Evolutionary conservation across 2,797 vertebrate species (phyloP), one percentile per base, ranked within the genome.

Genomic region (Catostomus latipinnis): DNA sequence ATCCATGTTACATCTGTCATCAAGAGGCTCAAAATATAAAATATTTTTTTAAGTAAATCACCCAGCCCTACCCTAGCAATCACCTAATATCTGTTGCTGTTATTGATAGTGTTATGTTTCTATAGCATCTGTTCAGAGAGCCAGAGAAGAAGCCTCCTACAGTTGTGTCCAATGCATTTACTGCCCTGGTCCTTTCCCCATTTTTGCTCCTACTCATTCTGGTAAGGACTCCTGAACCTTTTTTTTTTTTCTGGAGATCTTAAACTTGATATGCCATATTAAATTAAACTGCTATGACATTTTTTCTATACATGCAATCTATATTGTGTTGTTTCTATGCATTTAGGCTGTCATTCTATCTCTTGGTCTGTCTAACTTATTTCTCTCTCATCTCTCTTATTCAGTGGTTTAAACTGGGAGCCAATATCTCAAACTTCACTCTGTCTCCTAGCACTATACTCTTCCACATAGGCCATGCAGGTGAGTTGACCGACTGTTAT

Each of bases 121-220:
- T 87, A 77, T 90, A 99, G 98, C 98, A 99, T 84, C 93, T 97
- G 87, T 99, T 99, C 91, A 94, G 98, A 13, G 96, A 98, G 82
- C 98, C 98, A 14, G 98, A 99, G 92, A 99, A 99, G 92, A 97
- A 97, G 87, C 98, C 98, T 53, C 95, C 97, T 67, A 97, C 94
- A 0, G 95, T 97, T 82, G 97, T 99, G 11, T 99, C 98, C 10
- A 99, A 96, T 81, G 92, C 98, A 4, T 99, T 99, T 92, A 99
- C 98, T 0, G 97, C 96, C 0, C 82, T 99, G 62, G 90, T 99
- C 88, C 94, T 99, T 57, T 97, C 97, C 0, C 98, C 98, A 0
- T 84, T 99, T 80, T 94, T 99, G 52, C 91, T 99, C 68, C 95
- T 99, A 86, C 94, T 99, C 78, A 95, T 98, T 80, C 91, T 99